Conservation (phyloP, 2,888 invertebrate genomes). For the Tethea ocularis region DNA sequence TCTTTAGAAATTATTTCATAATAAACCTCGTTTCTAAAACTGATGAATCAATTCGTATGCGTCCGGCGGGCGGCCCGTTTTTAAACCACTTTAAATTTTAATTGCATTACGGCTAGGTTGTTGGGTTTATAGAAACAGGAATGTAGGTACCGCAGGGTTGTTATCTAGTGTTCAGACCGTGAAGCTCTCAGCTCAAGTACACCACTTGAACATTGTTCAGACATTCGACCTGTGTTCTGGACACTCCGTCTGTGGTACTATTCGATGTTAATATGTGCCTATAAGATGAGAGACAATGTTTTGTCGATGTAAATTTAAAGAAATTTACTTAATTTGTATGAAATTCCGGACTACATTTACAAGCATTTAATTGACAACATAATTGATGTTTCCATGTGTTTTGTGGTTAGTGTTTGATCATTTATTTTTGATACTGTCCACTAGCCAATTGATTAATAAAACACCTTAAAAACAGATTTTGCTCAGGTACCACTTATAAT, state of each 20-base stretch:
- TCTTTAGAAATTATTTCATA: too few species aligned
- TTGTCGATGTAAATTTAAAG: too few species aligned
- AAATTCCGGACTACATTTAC: too few species aligned
- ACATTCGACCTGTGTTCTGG: slow-evolving; percentile 18
- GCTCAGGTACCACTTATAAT: too few species aligned
- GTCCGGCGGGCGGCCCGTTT: too few species aligned
- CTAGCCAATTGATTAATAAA: too few species aligned
- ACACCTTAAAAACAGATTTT: too few species aligned
- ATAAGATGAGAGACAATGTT: slow-evolving; percentile 11
- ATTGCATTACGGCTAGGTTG: slow-evolving; percentile 46
- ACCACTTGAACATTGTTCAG: slow-evolving; percentile 34
- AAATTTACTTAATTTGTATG: background rate
- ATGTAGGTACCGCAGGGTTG: background rate
- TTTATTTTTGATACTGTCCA: too few species aligned
- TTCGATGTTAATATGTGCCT: slow-evolving; percentile 15
- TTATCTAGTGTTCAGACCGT: slow-evolving; percentile 9
- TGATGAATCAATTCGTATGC: background rate
- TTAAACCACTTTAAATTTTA: slow-evolving; percentile 44
- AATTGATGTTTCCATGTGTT: too few species aligned
- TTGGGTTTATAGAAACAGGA: slow-evolving; percentile 36
- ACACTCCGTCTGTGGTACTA: slow-evolving; percentile 12
- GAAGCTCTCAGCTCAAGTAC: slow-evolving; percentile 19
- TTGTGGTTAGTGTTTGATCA: too few species aligned
- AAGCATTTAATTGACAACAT: too few species aligned
- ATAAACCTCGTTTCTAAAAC: background rate